Base-by-base conservation (phyloP, 2,888 invertebrate genomes). In the Dasypogon diadema region DNA sequence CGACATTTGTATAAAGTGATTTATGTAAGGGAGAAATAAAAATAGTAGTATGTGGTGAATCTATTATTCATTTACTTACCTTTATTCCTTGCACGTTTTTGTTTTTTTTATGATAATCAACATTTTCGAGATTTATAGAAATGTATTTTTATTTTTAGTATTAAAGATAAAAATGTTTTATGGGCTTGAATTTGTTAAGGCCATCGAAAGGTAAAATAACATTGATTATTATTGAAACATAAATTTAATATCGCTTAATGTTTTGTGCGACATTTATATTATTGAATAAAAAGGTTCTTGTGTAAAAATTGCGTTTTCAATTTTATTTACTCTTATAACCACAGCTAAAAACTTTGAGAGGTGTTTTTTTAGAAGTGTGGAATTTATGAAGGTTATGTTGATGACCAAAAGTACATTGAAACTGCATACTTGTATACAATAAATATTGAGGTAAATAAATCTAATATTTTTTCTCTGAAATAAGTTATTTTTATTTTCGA, bases 1-100 rank as follows among this genome's bases (percentile, higher is more conserved):
- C 56, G 73, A 73, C 56, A 58, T 73, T 73, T 73, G 73, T 73
- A 73, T 58, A 73, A 73, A 58, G 46, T 16, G 24, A 70, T 14
- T 54, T 65, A 56, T 56, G 30, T 55, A 72, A 73, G 70, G 37
- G 30, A 24, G 21, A 70, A 54, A 54, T 54, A 70, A 54, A 70
- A 26, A 16, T 24, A 16, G 34, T 70, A 70, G 70, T 70, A 30
- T 21, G 42, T 26, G 54, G 34, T 60, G 18, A 54, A 54, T 51
- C 30, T 34, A 68, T 48, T 55, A 22, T 55, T 21, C n/a, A 18
- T 51, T 54, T 54, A 8, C n/a, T 18, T 21, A 24, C 21, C 8
- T 16, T 54, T 54, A 30, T 18, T 51, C 14, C 21, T 14, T 14
- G 30, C 65, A 65, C 3, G 21, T 42, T 21, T 5, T 51, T 51